Base-by-base conservation (phyloP, 1,140 invertebrate species). In the Acromyrmex heyeri region DNA sequence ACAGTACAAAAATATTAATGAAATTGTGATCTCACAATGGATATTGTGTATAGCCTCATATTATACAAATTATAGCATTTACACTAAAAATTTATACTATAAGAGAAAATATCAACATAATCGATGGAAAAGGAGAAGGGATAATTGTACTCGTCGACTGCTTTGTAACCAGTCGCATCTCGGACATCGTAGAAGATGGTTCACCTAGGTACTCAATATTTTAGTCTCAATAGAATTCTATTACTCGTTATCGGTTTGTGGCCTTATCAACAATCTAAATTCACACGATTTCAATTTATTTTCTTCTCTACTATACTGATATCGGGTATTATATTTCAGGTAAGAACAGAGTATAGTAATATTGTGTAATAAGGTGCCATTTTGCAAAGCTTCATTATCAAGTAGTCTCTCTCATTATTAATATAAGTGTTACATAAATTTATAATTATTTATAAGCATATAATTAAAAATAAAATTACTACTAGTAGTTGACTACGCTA, bases 301-400 rank as follows among this genome's bases (percentile, higher is more conserved):
- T 18, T 76, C 0, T 0, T 76, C 0, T 76, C 10, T 18, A 61
- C 12, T 61, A 61, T 76, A 44, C 2, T 76, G 2, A 44, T 34
- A 18, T 5, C 34, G 0, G 14, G n/a, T 61, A 24, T 76, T 44
- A 44, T 76, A 61, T 76, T 76, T 61, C 73, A 76, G 14, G 73
- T 61, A 27, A 61, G 5, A 2, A 7, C 1, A 16, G 18, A 34
- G 3, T 38, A 38, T 38, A 65, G 0, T 34, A 38, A 8, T 27
- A 18, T 10, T 44, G 10, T 44, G 34, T 38, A 7, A 65, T 65
- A 65, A n/a, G n/a, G 14, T 14, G 12, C 1, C 3, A n/a, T 67
- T 67, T 61, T 3, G n/a, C n/a, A 59, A 59, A 59, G 18, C 10
- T 77, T 62, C 30, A 10, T n/a, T 27, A 38, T 38, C 6, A 38